These are phyloP conservation scores for Heliconius eleuchia DNA, from an alignment of 1,140 invertebrate genomes.

Conservation along the genomic window DNA sequence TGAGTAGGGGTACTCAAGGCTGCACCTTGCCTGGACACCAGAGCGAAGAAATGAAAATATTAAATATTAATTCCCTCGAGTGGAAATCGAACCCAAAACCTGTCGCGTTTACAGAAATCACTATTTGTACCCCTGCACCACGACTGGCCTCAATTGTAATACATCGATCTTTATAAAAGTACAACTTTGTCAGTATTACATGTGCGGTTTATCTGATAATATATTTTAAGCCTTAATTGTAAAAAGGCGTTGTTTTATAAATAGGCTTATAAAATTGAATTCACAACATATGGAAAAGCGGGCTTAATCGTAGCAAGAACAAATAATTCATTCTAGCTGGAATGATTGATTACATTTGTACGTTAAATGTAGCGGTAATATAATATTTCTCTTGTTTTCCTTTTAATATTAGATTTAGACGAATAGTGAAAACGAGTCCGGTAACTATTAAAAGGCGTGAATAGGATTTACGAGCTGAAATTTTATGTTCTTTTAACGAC, in stretches of 20 bases:
- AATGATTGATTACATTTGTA: not conserved
- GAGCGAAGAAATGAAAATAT: too few relatives aligned
- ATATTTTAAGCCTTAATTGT: not conserved
- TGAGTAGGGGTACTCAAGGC: too few relatives aligned
- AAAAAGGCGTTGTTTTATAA: not conserved
- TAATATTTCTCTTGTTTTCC: not conserved
- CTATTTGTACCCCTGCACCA: too few relatives aligned
- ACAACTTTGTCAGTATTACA: not conserved
- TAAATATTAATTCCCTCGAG: too few relatives aligned
- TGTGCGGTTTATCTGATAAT: not conserved
- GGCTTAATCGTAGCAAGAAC: not conserved
- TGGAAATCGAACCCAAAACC: too few relatives aligned
- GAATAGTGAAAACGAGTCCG: not conserved
- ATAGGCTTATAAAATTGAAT: not conserved
- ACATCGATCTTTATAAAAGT: too few relatives aligned
- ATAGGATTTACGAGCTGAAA: conserved; percentile 45
- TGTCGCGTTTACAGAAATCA: too few relatives aligned
- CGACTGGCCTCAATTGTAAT: too few relatives aligned
- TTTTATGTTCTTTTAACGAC: conserved; percentile 54
- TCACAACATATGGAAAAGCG: conserved; percentile 17
- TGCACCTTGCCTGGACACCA: too few relatives aligned
- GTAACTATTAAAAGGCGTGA: conserved; percentile 43
- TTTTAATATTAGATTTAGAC: not conserved
- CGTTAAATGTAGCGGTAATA: not conserved
- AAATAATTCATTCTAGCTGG: conserved; percentile 17